These are phyloP conservation scores for Cyprinodon variegatus DNA, from an alignment of 2,113 vertebrate species.

Conservation along the genomic window DNA sequence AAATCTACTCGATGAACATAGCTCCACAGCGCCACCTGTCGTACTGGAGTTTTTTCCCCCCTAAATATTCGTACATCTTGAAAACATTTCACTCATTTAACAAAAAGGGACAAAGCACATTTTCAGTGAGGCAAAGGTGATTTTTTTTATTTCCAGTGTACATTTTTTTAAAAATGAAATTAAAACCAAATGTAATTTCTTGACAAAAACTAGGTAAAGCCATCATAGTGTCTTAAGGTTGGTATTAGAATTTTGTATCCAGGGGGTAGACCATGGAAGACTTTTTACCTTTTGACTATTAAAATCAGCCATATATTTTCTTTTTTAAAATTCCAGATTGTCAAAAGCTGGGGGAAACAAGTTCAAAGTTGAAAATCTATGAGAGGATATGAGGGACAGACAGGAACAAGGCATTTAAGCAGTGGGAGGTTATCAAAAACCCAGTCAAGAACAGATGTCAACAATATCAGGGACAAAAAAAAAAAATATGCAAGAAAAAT, in stretches of 20 bases:
- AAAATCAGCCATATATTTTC: slow-evolving; percentile 55
- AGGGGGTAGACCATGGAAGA: slow-evolving; percentile 22
- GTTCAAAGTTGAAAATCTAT: slow-evolving; percentile 7
- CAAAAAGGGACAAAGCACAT: not conserved
- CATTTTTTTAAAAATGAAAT: slow-evolving; percentile 66
- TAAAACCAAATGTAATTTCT: slow-evolving; percentile 59
- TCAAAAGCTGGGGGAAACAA: slow-evolving; percentile 17
- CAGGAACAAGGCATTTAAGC: slow-evolving; percentile 10
- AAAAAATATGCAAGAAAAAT: not conserved
- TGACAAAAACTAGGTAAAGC: slow-evolving; percentile 26
- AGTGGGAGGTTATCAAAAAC: not conserved
- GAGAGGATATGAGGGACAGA: slow-evolving; percentile 7
- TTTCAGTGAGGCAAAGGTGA: slow-evolving; percentile 65
- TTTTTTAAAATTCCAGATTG: slow-evolving; percentile 57
- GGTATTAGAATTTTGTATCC: slow-evolving; percentile 15
- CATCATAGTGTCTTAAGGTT: slow-evolving; percentile 1
- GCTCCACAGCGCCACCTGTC: not conserved
- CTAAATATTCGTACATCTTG: not conserved
- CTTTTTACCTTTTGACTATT: slow-evolving; percentile 52
- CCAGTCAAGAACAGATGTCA: not conserved
- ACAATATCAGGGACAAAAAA: slow-evolving; percentile 6
- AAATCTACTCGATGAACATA: too few species aligned
- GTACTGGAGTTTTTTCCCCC: not conserved
- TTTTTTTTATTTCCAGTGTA: slow-evolving; percentile 79
- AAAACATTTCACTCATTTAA: too few species aligned